Percentiles rank a stretch among this genome's conserved stretches.
phyloP scores from a whole-genome alignment of 1,140 invertebrate species.

The Heliconius hermathena region DNA sequence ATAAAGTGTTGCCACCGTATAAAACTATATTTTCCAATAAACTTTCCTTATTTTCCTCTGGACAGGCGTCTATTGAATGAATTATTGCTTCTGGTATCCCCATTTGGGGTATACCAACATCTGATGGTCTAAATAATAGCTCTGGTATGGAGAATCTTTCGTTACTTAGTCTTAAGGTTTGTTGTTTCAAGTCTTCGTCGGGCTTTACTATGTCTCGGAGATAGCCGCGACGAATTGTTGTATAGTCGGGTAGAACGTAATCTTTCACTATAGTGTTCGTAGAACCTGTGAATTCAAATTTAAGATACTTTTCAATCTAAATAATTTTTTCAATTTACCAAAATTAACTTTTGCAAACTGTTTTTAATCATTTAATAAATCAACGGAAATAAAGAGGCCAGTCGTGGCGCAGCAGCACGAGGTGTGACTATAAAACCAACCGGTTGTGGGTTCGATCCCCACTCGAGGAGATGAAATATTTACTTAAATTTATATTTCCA shows the following conservation, averaged over 20 bases:
- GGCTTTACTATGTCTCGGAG: slow-evolving; percentile 83
- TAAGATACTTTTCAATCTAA: background rate
- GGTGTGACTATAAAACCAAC: too few relatives aligned
- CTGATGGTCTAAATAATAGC: slow-evolving; percentile 96
- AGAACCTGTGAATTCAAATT: slow-evolving; percentile 50
- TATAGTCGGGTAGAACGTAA: slow-evolving; percentile 98
- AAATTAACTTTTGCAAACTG: background rate
- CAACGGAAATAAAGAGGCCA: too few relatives aligned
- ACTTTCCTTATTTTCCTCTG: slow-evolving; percentile 90
- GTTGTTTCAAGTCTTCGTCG: slow-evolving; percentile 86
- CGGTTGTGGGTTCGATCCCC: too few relatives aligned
- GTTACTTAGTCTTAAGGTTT: slow-evolving; percentile 94
- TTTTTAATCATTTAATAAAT: too few relatives aligned
- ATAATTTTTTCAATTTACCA: too few relatives aligned
- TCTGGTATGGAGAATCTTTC: slow-evolving; percentile 97
- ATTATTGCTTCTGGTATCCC: slow-evolving; percentile 96
- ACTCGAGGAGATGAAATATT: too few relatives aligned
- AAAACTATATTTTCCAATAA: slow-evolving; percentile 94
- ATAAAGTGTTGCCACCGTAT: slow-evolving; percentile 93
- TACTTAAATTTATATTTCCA: too few relatives aligned
- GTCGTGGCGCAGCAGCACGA: too few relatives aligned
- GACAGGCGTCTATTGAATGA: slow-evolving; percentile 87
- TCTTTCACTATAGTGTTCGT: slow-evolving; percentile 87
- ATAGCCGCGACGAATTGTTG: slow-evolving; percentile 91
- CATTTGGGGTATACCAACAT: slow-evolving; percentile 97